phyloP scores from a whole-genome alignment of 2,888 invertebrate genomes.

The Bursaphelenchus okinawaensis region DNA sequence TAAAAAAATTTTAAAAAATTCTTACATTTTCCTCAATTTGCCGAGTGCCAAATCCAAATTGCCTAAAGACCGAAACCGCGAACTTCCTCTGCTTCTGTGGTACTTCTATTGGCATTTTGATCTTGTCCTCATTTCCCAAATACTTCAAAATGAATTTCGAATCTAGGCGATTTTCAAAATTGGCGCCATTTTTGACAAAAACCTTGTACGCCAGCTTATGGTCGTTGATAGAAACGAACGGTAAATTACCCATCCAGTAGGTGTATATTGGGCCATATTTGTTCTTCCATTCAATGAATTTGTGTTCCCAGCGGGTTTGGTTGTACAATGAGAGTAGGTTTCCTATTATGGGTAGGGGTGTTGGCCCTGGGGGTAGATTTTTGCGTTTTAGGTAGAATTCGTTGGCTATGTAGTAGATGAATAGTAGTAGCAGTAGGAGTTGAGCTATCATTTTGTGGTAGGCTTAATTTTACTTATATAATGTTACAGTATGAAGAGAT shows the following conservation, averaged over 20 bases:
- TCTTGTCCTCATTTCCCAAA: background rate
- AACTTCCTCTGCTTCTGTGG: background rate
- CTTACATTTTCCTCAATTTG: background rate
- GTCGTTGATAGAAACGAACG: conserved; percentile 19
- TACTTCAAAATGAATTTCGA: background rate
- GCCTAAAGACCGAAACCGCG: background rate
- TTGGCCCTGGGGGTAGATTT: conserved; percentile 9
- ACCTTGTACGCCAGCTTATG: conserved; percentile 2
- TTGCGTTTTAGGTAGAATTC: conserved; percentile 20
- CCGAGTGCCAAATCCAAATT: background rate
- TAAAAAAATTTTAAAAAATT: background rate
- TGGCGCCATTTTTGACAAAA: conserved; percentile 24
- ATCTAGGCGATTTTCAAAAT: conserved; percentile 22
- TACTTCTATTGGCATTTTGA: background rate
- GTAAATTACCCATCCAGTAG: conserved; percentile 22
- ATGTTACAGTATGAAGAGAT: no score
- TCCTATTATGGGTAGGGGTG: conserved; percentile 8
- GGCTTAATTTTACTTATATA: no score
- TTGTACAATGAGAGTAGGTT: background rate
- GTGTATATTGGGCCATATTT: conserved; percentile 24
- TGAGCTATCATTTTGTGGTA: conserved; percentile 2
- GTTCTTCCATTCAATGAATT: conserved; percentile 17
- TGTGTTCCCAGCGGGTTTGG: conserved; percentile 12
- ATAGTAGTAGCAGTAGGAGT: background rate
- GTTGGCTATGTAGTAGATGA: conserved; percentile 5